Evolutionary conservation across 2,113 vertebrate species (phyloP).

Genomic region (Hemiprocne comata): DNA sequence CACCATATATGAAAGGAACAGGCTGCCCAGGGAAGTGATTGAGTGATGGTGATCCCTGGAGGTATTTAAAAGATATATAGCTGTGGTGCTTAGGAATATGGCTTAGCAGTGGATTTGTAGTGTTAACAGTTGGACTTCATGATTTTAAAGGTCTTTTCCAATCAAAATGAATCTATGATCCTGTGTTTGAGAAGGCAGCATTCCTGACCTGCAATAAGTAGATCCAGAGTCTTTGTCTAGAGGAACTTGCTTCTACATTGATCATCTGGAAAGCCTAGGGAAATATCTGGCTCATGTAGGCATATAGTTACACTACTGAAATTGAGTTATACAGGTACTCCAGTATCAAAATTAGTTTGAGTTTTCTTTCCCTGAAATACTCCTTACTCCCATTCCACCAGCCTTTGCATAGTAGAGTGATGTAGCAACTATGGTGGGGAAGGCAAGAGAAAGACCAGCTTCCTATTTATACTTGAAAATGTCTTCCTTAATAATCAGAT

Average conservation of each 20-base stretch:
- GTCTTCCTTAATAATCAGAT: neutral
- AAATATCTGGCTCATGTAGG: neutral
- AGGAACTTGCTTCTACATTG: neutral
- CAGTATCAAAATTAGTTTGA: neutral
- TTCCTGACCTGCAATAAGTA: neutral
- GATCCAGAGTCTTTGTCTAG: neutral
- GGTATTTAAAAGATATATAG: no score
- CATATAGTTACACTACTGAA: accelerated
- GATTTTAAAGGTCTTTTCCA: no score
- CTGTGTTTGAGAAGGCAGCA: neutral
- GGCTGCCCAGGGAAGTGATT: no score
- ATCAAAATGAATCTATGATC: no score
- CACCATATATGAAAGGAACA: no score
- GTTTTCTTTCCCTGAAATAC: neutral
- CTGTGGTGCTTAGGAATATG: no score
- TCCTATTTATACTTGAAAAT: neutral
- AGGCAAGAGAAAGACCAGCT: neutral
- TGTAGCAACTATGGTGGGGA: neutral
- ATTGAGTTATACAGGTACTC: accelerated
- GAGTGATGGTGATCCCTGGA: no score
- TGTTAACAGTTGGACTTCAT: no score
- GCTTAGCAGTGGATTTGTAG: no score
- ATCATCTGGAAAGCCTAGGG: neutral
- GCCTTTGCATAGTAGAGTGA: neutral
- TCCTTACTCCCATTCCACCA: neutral